Evolutionary conservation across 2,113 vertebrate genomes (phyloP), one percentile per base, ranked within the genome.

Genomic region (Percopsis transmontana): DNA sequence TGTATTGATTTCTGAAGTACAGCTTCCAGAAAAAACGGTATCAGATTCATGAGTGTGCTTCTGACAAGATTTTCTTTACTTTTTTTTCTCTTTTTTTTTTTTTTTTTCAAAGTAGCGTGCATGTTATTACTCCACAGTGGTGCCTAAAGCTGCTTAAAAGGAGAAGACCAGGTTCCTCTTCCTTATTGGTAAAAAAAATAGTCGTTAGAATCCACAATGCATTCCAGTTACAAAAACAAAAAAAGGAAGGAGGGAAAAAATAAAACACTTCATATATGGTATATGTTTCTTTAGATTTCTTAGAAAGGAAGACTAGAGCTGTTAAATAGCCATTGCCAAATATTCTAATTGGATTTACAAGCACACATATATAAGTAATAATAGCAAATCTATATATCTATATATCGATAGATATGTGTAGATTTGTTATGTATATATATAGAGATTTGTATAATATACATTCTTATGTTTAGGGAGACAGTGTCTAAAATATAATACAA

Each of bases 401-500:
- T 92, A 93, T 90, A 93, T 93, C 56, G 75, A 77, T 74, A 65
- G 64, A 51, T 27, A 14, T 65, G 66, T 56, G 62, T 61, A 68
- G 61, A 80, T 68, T 76, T 67, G 67, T 72, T 41, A 53, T 53
- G 53, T 55, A 68, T 62, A 71, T 76, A 84, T 84, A 77, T 81
- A 81, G 48, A 84, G 44, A 79, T 88, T 87, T 87, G 86, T 91
- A 87, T 92, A 86, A 90, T 94, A 94, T 95, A 96, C 94, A 96
- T 96, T 98, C 91, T 90, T 94, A 91, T 85, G 88, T 91, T 83
- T 88, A 90, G 95, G 92, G 92, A 87, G 88, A 91, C 84, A 89
- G 93, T 90, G 89, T 95, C 94, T 97, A 95, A 95, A 95, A 92
- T 93, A 94, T 94, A 91, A 94, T 92, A 95, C 93, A 92, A 85